These are phyloP conservation scores for Catagonus wagneri DNA, from an alignment of 2,113 vertebrate species.

Conservation along the genomic window DNA sequence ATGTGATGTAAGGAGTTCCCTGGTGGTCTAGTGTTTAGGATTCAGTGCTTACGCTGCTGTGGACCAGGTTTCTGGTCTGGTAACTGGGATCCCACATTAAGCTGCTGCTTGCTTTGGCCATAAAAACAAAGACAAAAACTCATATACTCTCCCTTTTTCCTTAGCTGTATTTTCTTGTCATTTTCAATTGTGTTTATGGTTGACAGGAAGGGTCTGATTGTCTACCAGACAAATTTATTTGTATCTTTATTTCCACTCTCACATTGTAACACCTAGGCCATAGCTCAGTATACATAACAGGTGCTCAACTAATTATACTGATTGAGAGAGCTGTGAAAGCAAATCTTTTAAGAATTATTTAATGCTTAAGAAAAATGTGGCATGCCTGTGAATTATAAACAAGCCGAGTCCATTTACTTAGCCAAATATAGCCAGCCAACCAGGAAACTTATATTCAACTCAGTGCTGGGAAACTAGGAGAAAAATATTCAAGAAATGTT, in stretches of 20 bases:
- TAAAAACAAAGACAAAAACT: no score
- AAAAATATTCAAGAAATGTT: background rate
- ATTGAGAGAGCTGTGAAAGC: constrained; percentile 65
- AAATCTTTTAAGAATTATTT: constrained; percentile 70
- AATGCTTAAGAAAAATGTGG: constrained; percentile 54
- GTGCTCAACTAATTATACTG: constrained; percentile 71
- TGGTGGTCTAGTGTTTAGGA: no score
- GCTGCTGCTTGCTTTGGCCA: no score
- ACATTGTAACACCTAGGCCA: background rate
- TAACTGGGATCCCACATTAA: no score
- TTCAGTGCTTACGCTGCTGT: no score
- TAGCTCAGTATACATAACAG: background rate
- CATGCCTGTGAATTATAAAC: constrained; percentile 59
- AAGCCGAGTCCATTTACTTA: constrained; percentile 33
- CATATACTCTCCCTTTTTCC: background rate
- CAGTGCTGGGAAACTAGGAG: background rate
- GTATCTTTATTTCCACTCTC: constrained; percentile 36
- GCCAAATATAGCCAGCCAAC: constrained; percentile 55
- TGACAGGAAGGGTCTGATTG: background rate
- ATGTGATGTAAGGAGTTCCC: background rate
- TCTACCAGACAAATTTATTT: background rate
- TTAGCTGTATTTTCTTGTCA: background rate
- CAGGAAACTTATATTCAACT: background rate
- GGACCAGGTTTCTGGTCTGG: no score
- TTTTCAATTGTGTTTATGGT: background rate